Conservation (phyloP, 2,797 vertebrate genomes). For the Harpagifer antarcticus region DNA sequence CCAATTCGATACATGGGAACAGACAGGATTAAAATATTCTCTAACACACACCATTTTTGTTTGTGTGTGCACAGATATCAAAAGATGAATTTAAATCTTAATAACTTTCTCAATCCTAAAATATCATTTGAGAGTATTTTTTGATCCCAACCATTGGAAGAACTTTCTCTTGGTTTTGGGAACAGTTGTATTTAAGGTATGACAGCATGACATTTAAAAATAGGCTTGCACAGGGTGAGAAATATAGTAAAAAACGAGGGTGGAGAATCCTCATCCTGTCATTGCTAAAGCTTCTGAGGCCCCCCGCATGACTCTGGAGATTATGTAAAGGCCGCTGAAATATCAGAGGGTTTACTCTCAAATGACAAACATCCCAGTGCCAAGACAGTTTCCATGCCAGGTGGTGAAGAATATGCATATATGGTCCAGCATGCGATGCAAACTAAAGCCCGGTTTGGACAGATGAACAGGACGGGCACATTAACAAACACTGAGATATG, state of each 20-base stretch:
- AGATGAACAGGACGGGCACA: constrained; percentile 16
- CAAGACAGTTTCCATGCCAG: constrained; percentile 52
- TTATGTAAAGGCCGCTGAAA: constrained; percentile 77
- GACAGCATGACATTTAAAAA: constrained; percentile 16
- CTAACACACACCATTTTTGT: constrained; percentile 4
- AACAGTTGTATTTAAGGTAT: constrained; percentile 12
- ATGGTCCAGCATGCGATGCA: constrained; percentile 2
- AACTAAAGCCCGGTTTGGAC: not conserved
- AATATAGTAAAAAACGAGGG: not conserved
- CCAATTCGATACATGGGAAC: too few species aligned
- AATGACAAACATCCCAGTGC: constrained; percentile 61
- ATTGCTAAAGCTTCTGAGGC: constrained; percentile 64
- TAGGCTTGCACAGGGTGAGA: not conserved
- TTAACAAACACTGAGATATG: constrained; percentile 28
- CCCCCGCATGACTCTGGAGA: constrained; percentile 61
- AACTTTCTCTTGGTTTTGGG: not conserved
- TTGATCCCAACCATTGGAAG: not conserved
- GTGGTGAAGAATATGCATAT: constrained; percentile 60
- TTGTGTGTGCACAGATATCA: not conserved
- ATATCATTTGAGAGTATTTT: too few species aligned
- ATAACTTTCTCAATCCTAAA: too few species aligned
- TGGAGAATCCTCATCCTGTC: constrained; percentile 46
- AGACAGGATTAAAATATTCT: too few species aligned
- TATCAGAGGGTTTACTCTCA: constrained; percentile 69
- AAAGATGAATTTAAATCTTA: too few species aligned